These are phyloP conservation scores for Myotis lucifugus DNA, from an alignment of 2,113 vertebrate species.

Conservation along the genomic window DNA sequence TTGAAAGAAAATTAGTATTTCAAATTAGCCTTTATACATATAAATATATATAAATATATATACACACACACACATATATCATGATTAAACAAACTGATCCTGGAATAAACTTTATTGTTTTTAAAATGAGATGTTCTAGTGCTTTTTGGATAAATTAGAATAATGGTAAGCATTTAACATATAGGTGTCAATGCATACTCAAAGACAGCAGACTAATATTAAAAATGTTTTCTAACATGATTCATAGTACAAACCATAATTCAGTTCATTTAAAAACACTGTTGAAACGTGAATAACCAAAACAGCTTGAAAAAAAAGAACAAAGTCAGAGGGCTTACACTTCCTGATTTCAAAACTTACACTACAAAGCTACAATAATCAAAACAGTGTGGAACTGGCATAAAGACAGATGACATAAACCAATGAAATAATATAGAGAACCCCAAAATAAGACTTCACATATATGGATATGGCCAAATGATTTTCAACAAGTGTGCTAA, in stretches of 20 bases:
- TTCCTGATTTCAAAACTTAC: neutral
- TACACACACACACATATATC: neutral
- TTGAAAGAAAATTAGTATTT: slow-evolving; percentile 52
- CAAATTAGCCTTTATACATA: neutral
- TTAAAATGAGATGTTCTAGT: neutral
- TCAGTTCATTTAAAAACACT: neutral
- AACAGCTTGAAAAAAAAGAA: neutral
- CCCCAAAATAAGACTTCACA: neutral
- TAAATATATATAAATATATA: no score
- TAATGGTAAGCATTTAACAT: neutral
- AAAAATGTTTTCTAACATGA: neutral
- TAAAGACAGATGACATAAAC: neutral
- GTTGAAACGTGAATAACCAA: neutral
- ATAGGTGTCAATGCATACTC: neutral
- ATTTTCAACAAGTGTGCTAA: neutral
- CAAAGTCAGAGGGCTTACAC: neutral
- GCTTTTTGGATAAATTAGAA: slow-evolving; percentile 16
- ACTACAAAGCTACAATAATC: neutral
- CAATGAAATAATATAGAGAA: neutral
- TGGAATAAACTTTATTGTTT: neutral
- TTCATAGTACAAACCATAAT: neutral
- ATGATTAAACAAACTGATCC: neutral
- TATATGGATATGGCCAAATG: neutral
- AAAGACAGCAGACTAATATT: neutral
- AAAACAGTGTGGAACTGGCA: neutral